phyloP scores from a whole-genome alignment of 2,888 invertebrate genomes.

The Gymnocheta viridis region DNA sequence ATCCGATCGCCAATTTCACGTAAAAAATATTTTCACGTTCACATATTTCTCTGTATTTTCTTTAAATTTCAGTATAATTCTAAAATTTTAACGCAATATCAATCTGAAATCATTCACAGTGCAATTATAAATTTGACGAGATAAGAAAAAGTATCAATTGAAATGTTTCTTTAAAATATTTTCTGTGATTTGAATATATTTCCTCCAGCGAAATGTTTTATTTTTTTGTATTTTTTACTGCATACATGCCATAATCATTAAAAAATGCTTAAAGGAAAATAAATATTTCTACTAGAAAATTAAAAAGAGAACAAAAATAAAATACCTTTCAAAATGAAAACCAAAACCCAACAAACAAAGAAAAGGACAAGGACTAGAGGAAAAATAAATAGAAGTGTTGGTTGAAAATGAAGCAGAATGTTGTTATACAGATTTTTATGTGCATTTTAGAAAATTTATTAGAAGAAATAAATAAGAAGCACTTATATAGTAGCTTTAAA shows the following conservation, averaged over 20 bases:
- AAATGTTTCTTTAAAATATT: neutral
- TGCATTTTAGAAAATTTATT: slow-evolving; percentile 38
- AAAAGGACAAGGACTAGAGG: neutral
- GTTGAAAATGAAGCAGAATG: slow-evolving; percentile 32
- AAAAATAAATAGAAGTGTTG: neutral
- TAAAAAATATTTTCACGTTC: too few relatives aligned
- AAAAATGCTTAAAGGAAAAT: slow-evolving; percentile 48
- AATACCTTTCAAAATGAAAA: slow-evolving; percentile 20
- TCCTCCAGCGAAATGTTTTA: neutral
- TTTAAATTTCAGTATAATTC: neutral
- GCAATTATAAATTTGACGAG: neutral
- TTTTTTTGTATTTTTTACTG: neutral
- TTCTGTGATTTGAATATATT: slow-evolving; percentile 3
- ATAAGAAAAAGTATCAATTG: neutral
- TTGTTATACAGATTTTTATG: neutral
- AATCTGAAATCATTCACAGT: neutral
- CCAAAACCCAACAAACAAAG: slow-evolving; percentile 2
- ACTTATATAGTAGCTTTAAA: neutral
- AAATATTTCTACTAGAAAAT: slow-evolving; percentile 7
- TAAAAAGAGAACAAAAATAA: neutral
- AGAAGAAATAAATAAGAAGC: slow-evolving; percentile 21
- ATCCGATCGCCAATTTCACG: too few relatives aligned
- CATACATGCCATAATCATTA: slow-evolving; percentile 21
- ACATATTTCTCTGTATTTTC: too few relatives aligned
- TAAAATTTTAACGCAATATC: neutral